Conservation (phyloP, 2,113 vertebrate genomes). For the Otolemur garnettii region DNA sequence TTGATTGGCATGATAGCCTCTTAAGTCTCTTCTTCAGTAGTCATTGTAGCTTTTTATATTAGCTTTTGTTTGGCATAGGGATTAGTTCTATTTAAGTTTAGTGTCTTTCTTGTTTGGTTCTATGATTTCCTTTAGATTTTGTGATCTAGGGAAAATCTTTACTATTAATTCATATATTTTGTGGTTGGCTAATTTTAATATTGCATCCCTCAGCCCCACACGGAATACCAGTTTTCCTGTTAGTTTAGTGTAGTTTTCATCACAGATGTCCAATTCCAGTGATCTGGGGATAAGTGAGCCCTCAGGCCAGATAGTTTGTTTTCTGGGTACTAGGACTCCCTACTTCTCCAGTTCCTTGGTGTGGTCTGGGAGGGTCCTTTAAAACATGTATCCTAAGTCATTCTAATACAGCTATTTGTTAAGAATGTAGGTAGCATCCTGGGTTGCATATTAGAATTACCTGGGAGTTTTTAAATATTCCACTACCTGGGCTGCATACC, state of each 20-base stretch:
- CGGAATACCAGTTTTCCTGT: not conserved
- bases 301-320: not conserved
- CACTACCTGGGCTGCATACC: not conserved
- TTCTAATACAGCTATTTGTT: not conserved
- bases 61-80: not conserved
- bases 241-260: not conserved
- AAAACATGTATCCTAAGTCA: not conserved
- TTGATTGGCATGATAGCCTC: not conserved
- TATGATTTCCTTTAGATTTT: not conserved
- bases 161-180: not conserved
- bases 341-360: not conserved
- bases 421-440: not conserved
- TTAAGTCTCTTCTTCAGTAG: not conserved
- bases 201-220: not conserved
- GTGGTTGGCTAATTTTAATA: not conserved
- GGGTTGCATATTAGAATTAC: not conserved
- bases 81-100: not conserved
- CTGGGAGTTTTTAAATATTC: not conserved
- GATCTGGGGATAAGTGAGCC: not conserved
- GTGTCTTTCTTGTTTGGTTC: not conserved
- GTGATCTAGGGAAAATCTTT: not conserved
- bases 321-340: not conserved
- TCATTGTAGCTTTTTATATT: not conserved
- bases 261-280: not conserved
- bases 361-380: not conserved